These are phyloP conservation scores for Epinephelus coioides DNA, from an alignment of 2,797 vertebrate genomes.

Conservation along the genomic window DNA sequence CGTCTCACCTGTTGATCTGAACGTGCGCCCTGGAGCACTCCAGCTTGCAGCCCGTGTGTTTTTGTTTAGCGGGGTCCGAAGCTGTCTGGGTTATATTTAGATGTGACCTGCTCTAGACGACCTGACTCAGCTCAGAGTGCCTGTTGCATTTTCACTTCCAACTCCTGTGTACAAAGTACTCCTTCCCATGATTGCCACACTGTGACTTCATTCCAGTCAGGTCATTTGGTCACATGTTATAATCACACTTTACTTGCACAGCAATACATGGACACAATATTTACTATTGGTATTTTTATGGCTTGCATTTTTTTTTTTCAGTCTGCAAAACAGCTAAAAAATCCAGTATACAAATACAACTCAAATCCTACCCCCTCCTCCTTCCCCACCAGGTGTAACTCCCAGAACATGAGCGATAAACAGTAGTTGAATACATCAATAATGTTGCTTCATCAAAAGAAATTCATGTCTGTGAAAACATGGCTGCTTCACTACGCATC, in stretches of 20 bases:
- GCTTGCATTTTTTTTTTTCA: too few relatives aligned
- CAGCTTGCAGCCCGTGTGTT: constrained; percentile 58
- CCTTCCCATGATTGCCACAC: not conserved
- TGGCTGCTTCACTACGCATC: too few relatives aligned
- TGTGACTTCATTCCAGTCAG: constrained; percentile 3
- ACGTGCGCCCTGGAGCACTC: not conserved
- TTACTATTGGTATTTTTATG: not conserved
- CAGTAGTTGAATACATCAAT: too few relatives aligned
- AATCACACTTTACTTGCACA: not conserved
- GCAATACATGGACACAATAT: not conserved
- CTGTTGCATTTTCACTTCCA: constrained; percentile 46
- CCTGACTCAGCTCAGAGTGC: constrained; percentile 60
- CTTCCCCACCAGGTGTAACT: too few relatives aligned
- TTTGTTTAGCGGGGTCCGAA: constrained; percentile 74
- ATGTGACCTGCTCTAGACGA: constrained; percentile 86
- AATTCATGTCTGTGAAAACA: too few relatives aligned
- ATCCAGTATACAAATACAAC: too few relatives aligned
- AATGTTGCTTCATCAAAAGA: too few relatives aligned
- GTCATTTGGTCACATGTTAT: not conserved
- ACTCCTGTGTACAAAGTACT: constrained; percentile 26
- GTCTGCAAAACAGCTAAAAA: too few relatives aligned
- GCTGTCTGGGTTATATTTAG: constrained; percentile 90
- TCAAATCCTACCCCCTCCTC: too few relatives aligned
- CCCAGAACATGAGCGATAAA: too few relatives aligned
- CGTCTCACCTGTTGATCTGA: constrained; percentile 67